Evolutionary conservation across 2,797 vertebrate species (phyloP).

Genomic region (Sebastolobus alascanus): DNA sequence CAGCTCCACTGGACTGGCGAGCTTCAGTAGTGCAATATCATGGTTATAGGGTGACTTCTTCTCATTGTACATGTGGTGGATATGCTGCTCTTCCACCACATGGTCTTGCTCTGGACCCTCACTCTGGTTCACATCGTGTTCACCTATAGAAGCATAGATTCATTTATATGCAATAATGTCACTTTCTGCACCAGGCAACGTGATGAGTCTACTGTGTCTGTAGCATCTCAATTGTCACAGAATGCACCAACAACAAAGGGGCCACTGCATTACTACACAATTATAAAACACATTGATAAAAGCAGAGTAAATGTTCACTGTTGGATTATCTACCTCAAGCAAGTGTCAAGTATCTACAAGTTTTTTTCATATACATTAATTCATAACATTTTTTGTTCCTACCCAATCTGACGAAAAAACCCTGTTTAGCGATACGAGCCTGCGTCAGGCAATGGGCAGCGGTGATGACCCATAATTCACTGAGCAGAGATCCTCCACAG

Average conservation of each 20-base stretch:
- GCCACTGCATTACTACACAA: not conserved
- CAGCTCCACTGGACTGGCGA: constrained; percentile 83
- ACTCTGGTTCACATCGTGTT: constrained; percentile 77
- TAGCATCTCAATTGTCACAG: not conserved
- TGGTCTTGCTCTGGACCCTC: constrained; percentile 87
- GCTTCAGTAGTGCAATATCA: constrained; percentile 93
- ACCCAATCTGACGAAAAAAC: constrained; percentile 82
- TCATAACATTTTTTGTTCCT: constrained; percentile 18
- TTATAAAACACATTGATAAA: not conserved
- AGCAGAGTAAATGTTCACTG: too few species aligned
- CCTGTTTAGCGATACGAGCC: rapidly evolving
- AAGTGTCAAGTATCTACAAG: too few species aligned
- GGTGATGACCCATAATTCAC: constrained; percentile 91
- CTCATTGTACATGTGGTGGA: constrained; percentile 81
- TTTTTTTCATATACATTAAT: too few species aligned
- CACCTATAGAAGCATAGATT: constrained; percentile 81
- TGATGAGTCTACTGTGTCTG: not conserved
- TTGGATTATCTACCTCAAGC: too few species aligned
- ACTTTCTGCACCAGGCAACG: not conserved
- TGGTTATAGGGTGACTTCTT: constrained; percentile 84
- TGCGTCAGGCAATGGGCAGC: constrained; percentile 90
- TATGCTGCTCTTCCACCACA: constrained; percentile 75
- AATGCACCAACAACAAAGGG: not conserved
- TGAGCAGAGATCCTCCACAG: constrained; percentile 93
- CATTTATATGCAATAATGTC: not conserved